These are phyloP conservation scores for Microcebus jonahi DNA, from an alignment of 2,113 vertebrate species.

Conservation along the genomic window DNA sequence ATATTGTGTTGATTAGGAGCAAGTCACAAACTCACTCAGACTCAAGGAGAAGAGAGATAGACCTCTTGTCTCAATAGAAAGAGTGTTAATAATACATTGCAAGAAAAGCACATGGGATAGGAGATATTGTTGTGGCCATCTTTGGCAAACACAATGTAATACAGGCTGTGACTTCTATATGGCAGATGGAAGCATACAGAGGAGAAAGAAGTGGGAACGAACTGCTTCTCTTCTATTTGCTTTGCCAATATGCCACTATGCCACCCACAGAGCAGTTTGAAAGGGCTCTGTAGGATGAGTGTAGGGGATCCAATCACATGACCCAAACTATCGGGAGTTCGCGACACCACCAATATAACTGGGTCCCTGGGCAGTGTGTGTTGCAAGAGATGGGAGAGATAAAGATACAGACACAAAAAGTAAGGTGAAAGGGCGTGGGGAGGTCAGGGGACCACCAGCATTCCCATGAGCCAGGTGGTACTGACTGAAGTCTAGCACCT, in stretches of 20 bases:
- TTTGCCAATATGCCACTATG: background rate
- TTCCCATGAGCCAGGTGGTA: no score
- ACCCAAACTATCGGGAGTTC: background rate
- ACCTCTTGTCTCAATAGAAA: background rate
- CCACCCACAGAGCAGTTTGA: background rate
- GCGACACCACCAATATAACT: no score
- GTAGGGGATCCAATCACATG: background rate
- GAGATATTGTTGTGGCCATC: background rate
- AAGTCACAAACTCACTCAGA: background rate
- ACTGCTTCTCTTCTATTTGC: background rate
- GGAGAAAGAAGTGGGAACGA: background rate
- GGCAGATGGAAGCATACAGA: background rate
- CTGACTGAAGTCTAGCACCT: no score
- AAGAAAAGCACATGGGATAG: background rate
- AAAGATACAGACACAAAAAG: no score
- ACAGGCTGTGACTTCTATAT: background rate
- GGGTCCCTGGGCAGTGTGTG: no score
- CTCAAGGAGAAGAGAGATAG: no score
- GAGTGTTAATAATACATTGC: background rate
- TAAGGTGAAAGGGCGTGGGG: no score
- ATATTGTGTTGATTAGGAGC: background rate
- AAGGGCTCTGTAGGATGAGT: background rate
- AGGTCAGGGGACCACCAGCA: no score
- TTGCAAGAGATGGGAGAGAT: no score
- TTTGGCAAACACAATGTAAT: background rate